Conservation (phyloP, 1,140 invertebrate species). For the Hycleus phaleratus region DNA sequence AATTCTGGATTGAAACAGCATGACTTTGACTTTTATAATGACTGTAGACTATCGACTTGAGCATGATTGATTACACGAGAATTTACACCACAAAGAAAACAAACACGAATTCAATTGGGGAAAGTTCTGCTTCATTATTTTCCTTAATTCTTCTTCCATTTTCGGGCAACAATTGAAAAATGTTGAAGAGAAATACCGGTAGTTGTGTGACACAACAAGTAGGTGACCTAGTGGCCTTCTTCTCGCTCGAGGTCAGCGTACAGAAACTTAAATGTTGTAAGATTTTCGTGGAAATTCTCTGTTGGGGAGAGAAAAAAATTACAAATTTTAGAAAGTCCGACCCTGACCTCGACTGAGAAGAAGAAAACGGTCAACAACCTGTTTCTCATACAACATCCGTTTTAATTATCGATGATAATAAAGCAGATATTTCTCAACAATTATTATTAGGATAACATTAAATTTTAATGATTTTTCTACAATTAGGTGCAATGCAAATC, state of each 20-base stretch:
- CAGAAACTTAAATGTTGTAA: not conserved
- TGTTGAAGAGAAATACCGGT: not conserved
- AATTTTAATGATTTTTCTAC: not conserved
- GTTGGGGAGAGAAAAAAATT: not conserved
- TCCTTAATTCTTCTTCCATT: too few relatives aligned
- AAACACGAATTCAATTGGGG: too few relatives aligned
- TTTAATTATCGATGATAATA: not conserved
- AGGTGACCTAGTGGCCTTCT: conserved; percentile 16
- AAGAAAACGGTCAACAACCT: conserved; percentile 15
- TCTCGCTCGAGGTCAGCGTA: conserved; percentile 6
- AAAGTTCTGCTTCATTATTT: too few relatives aligned
- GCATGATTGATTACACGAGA: too few relatives aligned
- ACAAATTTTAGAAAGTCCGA: conserved; percentile 16
- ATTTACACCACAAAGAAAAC: too few relatives aligned
- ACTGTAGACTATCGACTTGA: too few relatives aligned
- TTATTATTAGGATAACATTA: not conserved
- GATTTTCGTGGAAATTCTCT: not conserved
- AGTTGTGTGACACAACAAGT: conserved; percentile 5
- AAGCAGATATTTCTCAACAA: too few relatives aligned
- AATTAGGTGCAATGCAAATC: conserved; percentile 22
- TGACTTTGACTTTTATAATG: too few relatives aligned
- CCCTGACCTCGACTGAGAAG: conserved; percentile 14
- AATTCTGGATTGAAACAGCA: too few relatives aligned
- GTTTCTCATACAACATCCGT: not conserved
- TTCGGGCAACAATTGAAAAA: too few relatives aligned